Base-by-base conservation (phyloP, 2,797 vertebrate species). In the Phyllotis vaccarum region DNA sequence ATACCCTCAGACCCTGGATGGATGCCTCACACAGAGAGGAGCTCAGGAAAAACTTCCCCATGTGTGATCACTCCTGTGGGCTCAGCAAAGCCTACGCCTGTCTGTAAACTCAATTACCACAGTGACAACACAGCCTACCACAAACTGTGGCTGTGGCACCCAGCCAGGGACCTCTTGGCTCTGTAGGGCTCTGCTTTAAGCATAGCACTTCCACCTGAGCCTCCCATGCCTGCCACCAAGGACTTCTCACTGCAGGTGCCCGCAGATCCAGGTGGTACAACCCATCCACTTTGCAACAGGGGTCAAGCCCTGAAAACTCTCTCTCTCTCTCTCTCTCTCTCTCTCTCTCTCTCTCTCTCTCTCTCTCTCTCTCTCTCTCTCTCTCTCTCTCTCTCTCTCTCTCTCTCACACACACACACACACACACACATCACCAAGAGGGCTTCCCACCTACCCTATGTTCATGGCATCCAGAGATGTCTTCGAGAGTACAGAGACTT, bases 131-230 rank as follows among this genome's bases (percentile, higher is more conserved):
- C 2, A 1, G 46, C 95, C 96, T 87, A 88, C 56, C 90, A 82
- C 8, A 24, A 95, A 95, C 96, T 94, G 90, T 80, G 89, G 46
- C 92, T 95, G 75, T 78, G 86, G 95, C 95, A 94, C 31, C 12
- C 0, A 66, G 68, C 91, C 72, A 85, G 80, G 93, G 86, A 17
- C 83, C 86, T 68, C 96, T 86, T 62, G 27, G 79, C n/a, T 66
- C 43, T 13, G 6, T n/a, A 29, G 34, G 83, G n/a, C 49, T 86
- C 83, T 6, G 66, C 24, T 21, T 62, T 37, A 79, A 94, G 54
- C 17, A 60, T 10, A 34, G 49, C 74, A 0, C 0, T 1, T 72
- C n/a, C 87, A 62, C 89, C 64, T 76, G 83, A 80, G 93, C n/a
- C 2, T 29, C 64, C 64, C 46, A 54, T 17, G 64, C 31, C 64